Percentiles rank a stretch among this genome's conserved stretches.
Conservation (phyloP, 2,113 vertebrate species). For the Forbesichthys papilliferus region DNA sequence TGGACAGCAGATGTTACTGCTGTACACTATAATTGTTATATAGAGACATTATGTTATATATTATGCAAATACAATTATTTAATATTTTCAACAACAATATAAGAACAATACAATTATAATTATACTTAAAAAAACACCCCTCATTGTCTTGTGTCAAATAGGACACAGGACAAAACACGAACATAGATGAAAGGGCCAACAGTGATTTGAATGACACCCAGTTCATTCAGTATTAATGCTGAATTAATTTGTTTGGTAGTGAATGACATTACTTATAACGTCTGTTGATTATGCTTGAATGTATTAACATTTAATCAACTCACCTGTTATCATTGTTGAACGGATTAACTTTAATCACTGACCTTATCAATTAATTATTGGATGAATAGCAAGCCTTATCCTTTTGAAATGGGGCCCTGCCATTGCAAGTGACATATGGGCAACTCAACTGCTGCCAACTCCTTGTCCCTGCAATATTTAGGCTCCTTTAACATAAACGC, state of each 20-base stretch:
- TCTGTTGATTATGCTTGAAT: conserved; percentile 9
- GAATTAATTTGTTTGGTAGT: conserved; percentile 25
- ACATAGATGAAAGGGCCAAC: neutral
- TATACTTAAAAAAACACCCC: too few relatives aligned
- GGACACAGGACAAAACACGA: neutral
- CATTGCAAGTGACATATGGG: conserved; percentile 49
- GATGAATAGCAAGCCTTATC: conserved; percentile 48
- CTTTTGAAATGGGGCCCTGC: conserved; percentile 27
- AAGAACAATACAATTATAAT: too few relatives aligned
- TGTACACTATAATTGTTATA: too few relatives aligned
- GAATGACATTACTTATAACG: neutral
- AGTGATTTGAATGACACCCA: neutral
- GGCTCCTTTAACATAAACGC: conserved; percentile 4
- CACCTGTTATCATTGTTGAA: conserved; percentile 51
- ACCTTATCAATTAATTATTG: conserved; percentile 59
- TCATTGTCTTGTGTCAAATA: too few relatives aligned
- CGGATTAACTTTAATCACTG: conserved; percentile 62
- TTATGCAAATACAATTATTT: too few relatives aligned
- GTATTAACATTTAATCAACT: conserved; percentile 52
- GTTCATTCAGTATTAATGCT: conserved; percentile 24
- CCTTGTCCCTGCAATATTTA: conserved; percentile 50
- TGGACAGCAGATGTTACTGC: conserved; percentile 28
- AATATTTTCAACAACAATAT: too few relatives aligned
- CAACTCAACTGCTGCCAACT: conserved; percentile 56
- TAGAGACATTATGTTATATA: too few relatives aligned